Conservation (phyloP, 1,140 invertebrate genomes). For the Eupristina koningsbergeri region DNA sequence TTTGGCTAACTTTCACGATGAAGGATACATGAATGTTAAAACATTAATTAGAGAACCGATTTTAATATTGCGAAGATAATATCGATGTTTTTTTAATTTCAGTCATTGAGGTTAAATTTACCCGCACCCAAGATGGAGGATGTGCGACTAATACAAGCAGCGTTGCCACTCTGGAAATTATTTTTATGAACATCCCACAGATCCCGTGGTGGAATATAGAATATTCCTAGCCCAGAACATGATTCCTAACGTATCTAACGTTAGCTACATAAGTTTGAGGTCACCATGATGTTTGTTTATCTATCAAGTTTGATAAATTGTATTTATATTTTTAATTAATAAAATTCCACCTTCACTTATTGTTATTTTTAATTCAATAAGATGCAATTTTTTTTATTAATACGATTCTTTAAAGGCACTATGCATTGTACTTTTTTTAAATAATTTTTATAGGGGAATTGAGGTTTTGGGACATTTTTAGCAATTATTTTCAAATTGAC, state of each 20-base stretch:
- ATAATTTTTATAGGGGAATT: no score
- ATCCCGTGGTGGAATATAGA: not conserved
- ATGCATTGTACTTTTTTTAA: no score
- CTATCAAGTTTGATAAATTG: not conserved
- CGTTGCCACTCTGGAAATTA: not conserved
- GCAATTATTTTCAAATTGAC: not conserved
- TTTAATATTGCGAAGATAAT: conserved; percentile 1
- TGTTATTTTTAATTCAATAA: no score
- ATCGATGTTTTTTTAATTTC: not conserved
- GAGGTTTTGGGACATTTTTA: not conserved
- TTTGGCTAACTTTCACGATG: conserved; percentile 9
- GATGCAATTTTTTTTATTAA: not conserved
- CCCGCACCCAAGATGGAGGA: conserved; percentile 33
- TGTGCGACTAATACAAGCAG: not conserved
- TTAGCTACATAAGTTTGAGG: not conserved
- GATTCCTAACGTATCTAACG: not conserved
- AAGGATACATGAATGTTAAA: conserved; percentile 2
- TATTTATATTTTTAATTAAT: not conserved
- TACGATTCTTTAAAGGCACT: not conserved
- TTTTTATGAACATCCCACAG: not conserved
- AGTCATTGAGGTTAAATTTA: conserved; percentile 34
- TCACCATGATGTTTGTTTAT: not conserved
- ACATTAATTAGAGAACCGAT: no score
- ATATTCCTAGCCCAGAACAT: no score
- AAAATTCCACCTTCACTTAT: not conserved